phyloP scores from a whole-genome alignment of 1,140 invertebrate genomes.

The Anthonomus grandis region DNA sequence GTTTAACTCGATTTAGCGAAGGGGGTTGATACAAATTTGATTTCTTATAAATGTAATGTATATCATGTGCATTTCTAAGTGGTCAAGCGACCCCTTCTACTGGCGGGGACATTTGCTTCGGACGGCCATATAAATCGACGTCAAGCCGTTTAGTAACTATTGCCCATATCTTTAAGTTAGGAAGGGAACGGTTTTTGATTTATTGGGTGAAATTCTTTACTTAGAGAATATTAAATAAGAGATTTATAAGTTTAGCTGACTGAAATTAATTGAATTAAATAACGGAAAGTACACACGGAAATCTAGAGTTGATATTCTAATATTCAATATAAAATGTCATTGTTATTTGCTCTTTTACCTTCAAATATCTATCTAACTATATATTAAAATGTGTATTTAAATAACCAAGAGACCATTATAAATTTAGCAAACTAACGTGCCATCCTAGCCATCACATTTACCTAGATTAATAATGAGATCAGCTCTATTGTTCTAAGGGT shows the following conservation, averaged over 20 bases:
- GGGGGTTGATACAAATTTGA: conserved; percentile 27
- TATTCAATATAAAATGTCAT: too few species aligned
- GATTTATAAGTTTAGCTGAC: too few species aligned
- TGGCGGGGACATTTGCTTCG: conserved; percentile 24
- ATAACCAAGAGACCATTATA: too few species aligned
- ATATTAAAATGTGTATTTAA: too few species aligned
- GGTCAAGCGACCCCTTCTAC: too few species aligned
- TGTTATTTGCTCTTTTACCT: too few species aligned
- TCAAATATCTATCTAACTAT: too few species aligned
- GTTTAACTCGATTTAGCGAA: conserved; percentile 26
- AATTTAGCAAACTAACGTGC: too few species aligned
- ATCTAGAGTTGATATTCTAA: too few species aligned
- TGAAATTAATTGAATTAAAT: too few species aligned
- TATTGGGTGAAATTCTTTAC: conserved; percentile 11
- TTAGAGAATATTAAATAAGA: conserved; percentile 23
- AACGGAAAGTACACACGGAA: too few species aligned
- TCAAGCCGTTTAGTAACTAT: too few species aligned
- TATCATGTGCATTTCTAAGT: conserved; percentile 17
- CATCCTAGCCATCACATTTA: conserved; percentile 3
- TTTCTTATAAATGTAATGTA: conserved; percentile 27
- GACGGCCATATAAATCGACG: conserved; percentile 25
- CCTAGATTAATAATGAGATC: conserved; percentile 11
- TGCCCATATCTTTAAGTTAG: conserved; percentile 19
- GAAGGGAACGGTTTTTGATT: conserved; percentile 16
- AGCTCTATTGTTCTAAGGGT: conserved; percentile 9